Base-by-base conservation (phyloP, 2,888 invertebrate genomes). In the Watsonalla cultraria region DNA sequence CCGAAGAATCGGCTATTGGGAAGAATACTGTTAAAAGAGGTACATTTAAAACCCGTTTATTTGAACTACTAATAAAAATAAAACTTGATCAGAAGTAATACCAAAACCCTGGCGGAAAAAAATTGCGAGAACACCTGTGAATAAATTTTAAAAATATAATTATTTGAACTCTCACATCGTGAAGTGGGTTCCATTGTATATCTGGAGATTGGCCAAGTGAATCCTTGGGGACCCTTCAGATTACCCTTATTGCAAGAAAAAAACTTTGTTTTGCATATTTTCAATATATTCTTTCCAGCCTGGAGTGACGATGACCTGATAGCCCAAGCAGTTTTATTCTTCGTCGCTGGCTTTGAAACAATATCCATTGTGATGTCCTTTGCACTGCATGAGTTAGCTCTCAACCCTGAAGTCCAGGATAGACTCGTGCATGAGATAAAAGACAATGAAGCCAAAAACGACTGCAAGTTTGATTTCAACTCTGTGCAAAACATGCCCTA, bases 381-480 rank as follows among this genome's bases (percentile, higher is more conserved):
- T 54, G 54, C 75, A 5, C 51, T 78, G 6, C 63, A 80, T 45
- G 85, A 86, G 55, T 56, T 86, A 42, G 81, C 84, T 2, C 6
- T 79, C 2, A 73, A 82, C 48, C 74, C 76, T 15, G 80, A 81
- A 0, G 63, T 82, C 0, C 86, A 86, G 46, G 68, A 78, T 0
- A 76, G 65, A n/a, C 56, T 86, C 46, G 66, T 59, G 0, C 55
- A 71, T n/a, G 86, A 86, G 61, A 75, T 86, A n/a, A 65, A 61
- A 34, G 68, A 73, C 6, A 68, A 77, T 6, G 64, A 79, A 8
- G 54, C 57, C 11, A 76, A 72, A 14, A 79, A 75, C 1, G 66
- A 90, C 1, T 78, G 82, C 5, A 84, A 82, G 35, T 88, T 93
- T 76, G 83, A 86, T 47, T 92, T 92, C 60, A 71, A 66, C 13